Base-by-base conservation (phyloP, 2,113 vertebrate species). In the Chaenogobius annularis region DNA sequence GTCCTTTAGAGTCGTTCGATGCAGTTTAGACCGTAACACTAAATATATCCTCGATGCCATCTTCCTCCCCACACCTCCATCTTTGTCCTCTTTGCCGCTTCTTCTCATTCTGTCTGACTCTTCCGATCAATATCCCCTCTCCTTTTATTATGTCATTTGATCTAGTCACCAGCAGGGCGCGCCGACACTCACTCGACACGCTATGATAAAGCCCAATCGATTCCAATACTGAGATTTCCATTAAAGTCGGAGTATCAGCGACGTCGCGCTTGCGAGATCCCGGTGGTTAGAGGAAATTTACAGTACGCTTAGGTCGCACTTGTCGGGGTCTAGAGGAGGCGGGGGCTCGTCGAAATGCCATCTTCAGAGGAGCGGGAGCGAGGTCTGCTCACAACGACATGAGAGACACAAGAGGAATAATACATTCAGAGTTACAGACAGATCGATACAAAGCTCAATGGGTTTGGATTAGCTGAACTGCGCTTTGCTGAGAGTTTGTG, bases 91-190 rank as follows among this genome's bases (percentile, higher is more conserved):
- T 0, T 78, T 61, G 40, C 68, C 77, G 81, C 83, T 79, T 70
- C 81, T 66, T 78, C 78, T 74, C 67, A 69, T 86, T 67, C 82
- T 87, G 89, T 86, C 87, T 63, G 62, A 73, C 77, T 83, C 73
- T 62, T 2, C n/a, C 80, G 69, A 88, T 92, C 87, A 76, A 89
- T 93, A 79, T 59, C 44, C 65, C 69, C 82, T 26, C 74, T 80
- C 66, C 59, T 86, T 92, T 90, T 90, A 91, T 92, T 85, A 88
- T 90, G 88, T 87, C 84, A 87, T 87, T 91, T 91, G 85, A 92
- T 91, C 86, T 78, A 59, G 70, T 86, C 90, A 86, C 89, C 90
- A 79, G 85, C 88, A 59, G 87, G 9, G 73, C 62, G 3, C 66
- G 55, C 58, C 72, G 89, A 89, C 85, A 89, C 88, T 85, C 83